Evolutionary conservation across 1,140 invertebrate genomes (phyloP).

Genomic region (Dendrolimus kikuchii): DNA sequence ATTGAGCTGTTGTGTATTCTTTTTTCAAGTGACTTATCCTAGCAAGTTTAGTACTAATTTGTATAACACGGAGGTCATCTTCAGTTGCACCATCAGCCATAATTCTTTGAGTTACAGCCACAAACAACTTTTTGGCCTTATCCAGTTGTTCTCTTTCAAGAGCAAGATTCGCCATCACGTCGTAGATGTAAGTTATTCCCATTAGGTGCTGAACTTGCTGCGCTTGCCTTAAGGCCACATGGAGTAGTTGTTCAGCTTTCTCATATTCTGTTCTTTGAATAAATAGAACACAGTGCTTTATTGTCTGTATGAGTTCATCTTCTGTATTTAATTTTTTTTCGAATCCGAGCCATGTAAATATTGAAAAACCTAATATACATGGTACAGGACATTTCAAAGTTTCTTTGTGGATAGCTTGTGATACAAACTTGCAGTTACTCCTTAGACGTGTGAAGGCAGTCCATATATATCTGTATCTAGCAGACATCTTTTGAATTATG

Average conservation of each 20-base stretch:
- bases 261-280: conserved; percentile 83
- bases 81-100: conserved; percentile 77
- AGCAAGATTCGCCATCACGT: conserved; percentile 92
- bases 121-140: conserved; percentile 90
- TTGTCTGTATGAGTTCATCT: conserved; percentile 79
- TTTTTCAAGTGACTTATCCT: conserved; percentile 78
- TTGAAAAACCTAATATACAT: conserved; percentile 48
- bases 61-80: conserved; percentile 81
- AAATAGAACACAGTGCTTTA: conserved; percentile 82
- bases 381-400: conserved; percentile 22
- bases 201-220: conserved; percentile 83
- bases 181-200: conserved; percentile 90
- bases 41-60: conserved; percentile 81
- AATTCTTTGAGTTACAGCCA: conserved; percentile 84
- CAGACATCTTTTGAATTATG: conserved; percentile 22
- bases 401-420: conserved; percentile 7
- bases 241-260: conserved; percentile 88
- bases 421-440: conserved; percentile 13
- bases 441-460: conserved; percentile 21
- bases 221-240: conserved; percentile 86
- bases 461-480: conserved; percentile 27
- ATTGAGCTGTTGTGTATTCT: conserved; percentile 77
- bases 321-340: conserved; percentile 74
- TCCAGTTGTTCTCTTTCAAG: conserved; percentile 81
- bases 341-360: conserved; percentile 59